Conservation (phyloP, 64 coral and sea anemone genomes). For the Montipora capricornis region DNA sequence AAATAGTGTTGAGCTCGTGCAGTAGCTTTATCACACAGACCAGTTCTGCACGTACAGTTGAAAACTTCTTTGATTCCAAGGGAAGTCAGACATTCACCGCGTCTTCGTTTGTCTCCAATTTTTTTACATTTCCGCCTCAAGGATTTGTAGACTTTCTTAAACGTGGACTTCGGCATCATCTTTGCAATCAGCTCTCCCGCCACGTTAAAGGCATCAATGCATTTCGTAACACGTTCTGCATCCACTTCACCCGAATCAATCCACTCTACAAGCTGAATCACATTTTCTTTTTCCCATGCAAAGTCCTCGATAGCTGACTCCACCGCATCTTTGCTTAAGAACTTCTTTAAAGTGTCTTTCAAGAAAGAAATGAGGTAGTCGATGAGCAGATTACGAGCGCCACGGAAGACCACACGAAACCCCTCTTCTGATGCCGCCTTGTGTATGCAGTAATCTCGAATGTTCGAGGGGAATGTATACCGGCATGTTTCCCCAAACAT, state of each 20-base stretch:
- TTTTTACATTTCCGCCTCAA: conserved; percentile 11
- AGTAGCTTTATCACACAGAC: neutral
- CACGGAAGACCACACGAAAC: neutral
- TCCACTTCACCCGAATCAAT: neutral
- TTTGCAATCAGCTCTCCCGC: conserved; percentile 61
- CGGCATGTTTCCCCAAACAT: no score
- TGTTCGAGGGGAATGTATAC: no score
- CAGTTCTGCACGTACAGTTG: neutral
- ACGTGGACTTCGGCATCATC: conserved; percentile 37
- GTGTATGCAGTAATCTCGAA: no score
- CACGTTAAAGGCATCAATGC: conserved; percentile 59
- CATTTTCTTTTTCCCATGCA: conserved; percentile 6
- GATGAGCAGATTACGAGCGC: conserved; percentile 8
- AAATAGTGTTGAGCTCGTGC: conserved; percentile 26
- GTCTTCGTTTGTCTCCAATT: conserved; percentile 6
- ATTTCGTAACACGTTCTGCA: neutral
- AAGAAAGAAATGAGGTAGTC: conserved; percentile 31
- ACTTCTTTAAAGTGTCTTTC: conserved; percentile 11
- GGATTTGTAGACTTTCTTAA: neutral
- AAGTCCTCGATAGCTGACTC: conserved; percentile 42
- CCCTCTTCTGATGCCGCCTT: neutral
- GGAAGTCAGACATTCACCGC: conserved; percentile 47
- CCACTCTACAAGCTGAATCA: conserved; percentile 50
- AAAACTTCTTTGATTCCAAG: conserved; percentile 17
- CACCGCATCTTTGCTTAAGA: conserved; percentile 36